Evolutionary conservation across 2,888 invertebrate species (phyloP).

Genomic region (Hetaerina titia): DNA sequence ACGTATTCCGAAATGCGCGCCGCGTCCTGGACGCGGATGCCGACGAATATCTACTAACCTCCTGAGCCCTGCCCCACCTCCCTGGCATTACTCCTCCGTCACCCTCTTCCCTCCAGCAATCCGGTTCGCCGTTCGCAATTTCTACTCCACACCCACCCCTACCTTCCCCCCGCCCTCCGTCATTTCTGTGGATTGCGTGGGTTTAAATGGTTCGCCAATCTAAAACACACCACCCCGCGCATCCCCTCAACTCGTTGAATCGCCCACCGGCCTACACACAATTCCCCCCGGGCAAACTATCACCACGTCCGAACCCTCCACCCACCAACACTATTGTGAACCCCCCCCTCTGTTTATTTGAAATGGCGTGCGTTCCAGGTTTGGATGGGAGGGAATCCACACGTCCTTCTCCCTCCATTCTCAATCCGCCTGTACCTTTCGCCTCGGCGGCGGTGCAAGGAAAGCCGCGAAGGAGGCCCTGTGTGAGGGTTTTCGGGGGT

Average conservation of each 20-base stretch:
- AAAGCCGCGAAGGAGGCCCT: neutral
- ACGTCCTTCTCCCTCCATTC: neutral
- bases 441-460: neutral
- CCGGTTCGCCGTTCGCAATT: neutral
- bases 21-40: neutral
- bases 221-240: neutral
- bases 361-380: neutral
- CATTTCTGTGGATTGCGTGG: slow-evolving; percentile 30
- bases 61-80: neutral
- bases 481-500: neutral
- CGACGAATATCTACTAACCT: neutral
- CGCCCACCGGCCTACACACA: neutral
- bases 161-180: neutral
- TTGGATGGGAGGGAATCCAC: neutral
- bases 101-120: neutral
- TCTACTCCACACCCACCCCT: neutral
- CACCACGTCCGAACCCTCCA: neutral
- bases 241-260: neutral
- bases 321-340: neutral
- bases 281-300: neutral
- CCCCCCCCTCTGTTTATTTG: neutral
- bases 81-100: neutral
- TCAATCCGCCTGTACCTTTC: neutral
- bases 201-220: slow-evolving; percentile 34
- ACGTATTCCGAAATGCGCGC: neutral